A percentile compares a stretch with the other conserved stretches of the same genome.
phyloP scores from a whole-genome alignment of 2,797 vertebrate genomes.

The Brachyrhaphis roseni region DNA sequence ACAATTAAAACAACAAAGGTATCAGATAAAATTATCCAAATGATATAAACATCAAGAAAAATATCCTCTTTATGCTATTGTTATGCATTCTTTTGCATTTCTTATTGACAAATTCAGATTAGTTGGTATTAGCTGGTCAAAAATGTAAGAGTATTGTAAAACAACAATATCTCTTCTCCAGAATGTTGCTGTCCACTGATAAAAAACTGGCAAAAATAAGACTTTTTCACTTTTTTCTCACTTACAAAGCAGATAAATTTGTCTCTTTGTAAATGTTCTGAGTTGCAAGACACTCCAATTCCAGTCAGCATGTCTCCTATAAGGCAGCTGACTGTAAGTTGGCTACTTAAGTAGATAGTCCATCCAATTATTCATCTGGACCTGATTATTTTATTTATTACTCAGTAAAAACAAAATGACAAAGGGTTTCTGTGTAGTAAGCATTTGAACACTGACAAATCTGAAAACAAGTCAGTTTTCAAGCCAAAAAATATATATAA shows the following conservation, averaged over 20 bases:
- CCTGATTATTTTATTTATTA: neutral
- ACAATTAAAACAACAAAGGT: neutral
- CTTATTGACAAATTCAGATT: neutral
- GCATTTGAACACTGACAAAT: neutral
- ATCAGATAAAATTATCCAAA: neutral
- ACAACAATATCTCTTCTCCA: neutral
- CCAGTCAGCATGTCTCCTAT: neutral
- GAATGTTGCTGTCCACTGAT: neutral
- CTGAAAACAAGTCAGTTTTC: neutral
- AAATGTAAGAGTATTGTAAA: neutral
- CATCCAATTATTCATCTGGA: neutral
- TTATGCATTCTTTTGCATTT: neutral
- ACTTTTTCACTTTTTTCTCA: neutral
- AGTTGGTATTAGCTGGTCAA: neutral
- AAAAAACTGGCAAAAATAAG: neutral
- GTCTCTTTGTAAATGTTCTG: neutral
- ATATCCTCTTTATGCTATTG: neutral
- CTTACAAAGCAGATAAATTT: neutral
- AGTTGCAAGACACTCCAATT: neutral
- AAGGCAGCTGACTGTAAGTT: neutral
- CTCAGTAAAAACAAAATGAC: neutral
- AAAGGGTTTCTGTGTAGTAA: neutral
- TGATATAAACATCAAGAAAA: neutral
- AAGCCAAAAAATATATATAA: neutral
- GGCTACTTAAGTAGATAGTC: neutral